Base-by-base conservation (phyloP, 2,113 vertebrate species). In the Cephalophus harveyi region DNA sequence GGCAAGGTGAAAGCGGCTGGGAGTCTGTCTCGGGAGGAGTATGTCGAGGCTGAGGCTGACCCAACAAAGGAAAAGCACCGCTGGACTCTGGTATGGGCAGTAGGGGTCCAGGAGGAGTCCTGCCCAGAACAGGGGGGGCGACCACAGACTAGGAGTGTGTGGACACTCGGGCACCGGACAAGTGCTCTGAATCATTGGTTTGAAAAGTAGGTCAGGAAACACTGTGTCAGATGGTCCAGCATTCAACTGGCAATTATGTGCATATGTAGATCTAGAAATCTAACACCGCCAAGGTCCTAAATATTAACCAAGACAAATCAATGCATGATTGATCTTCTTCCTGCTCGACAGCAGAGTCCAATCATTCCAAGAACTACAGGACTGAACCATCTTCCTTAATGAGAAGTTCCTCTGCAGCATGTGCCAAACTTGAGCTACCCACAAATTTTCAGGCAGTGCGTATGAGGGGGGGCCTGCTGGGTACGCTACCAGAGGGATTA, bases 401-500 rank as follows among this genome's bases (percentile, higher is more conserved):
- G 50, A 76, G 36, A 89, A 30, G 33, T 9, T 23, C 28, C 54
- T 48, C 9, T n/a, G 33, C 0, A 13, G 28, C 54, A 50, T 0
- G 0, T 11, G 15, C 14, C 27, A 19, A 74, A 36, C 46, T 2
- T 13, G 33, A 25, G 74, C 50, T n/a, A 28, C 64, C 25, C 13
- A 2, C 1, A 11, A 0, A 1, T 54, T 50, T 54, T 59, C n/a
- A 78, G 78, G 33, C 54, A 11, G 11, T 43, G 12, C 0, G 0
- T 3, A 2, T 2, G 59, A 28, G 13, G 64, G 21, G 21, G 13
- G 36, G 25, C 27, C 23, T 1, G 9, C 57, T 23, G 33, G 13
- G 15, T 10, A 28, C 0, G 1, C 13, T 12, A 40, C 33, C 14
- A 43, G 25, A 1, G 36, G 16, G 64, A 27, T 40, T n/a, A 92